Evolutionary conservation across 2,113 vertebrate genomes (phyloP).

Genomic region (Felis chaus): DNA sequence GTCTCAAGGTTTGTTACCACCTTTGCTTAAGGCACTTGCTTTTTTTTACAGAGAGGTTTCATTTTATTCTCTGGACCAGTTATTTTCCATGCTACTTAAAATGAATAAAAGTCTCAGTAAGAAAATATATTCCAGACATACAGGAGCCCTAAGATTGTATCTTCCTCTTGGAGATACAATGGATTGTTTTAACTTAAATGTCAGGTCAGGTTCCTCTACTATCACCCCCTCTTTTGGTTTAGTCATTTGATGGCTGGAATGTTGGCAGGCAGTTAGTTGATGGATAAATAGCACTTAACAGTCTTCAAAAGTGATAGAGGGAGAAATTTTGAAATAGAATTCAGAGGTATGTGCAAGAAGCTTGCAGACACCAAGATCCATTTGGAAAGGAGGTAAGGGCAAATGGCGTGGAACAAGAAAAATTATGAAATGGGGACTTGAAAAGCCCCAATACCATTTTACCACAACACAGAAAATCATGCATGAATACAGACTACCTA

Average conservation of each 20-base stretch:
- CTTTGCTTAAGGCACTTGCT: background rate
- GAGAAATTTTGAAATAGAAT: constrained; percentile 33
- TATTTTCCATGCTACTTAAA: constrained; percentile 62
- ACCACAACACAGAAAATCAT: background rate
- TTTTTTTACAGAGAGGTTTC: constrained; percentile 32
- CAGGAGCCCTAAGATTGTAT: background rate
- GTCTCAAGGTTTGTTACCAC: background rate
- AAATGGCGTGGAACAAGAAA: background rate
- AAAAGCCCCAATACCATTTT: background rate
- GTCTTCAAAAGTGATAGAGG: background rate
- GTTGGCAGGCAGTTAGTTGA: background rate
- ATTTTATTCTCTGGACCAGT: constrained; percentile 43
- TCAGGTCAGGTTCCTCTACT: background rate
- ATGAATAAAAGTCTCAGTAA: constrained; percentile 31
- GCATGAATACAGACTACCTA: background rate
- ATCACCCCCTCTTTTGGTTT: background rate
- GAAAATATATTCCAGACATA: constrained; percentile 43
- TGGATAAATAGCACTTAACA: background rate
- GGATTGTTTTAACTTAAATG: background rate
- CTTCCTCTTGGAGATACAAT: constrained; percentile 31
- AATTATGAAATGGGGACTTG: background rate
- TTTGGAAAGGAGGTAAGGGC: background rate
- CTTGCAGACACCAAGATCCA: background rate
- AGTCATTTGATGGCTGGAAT: background rate
- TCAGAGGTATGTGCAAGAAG: background rate